phyloP scores from a whole-genome alignment of 2,797 vertebrate species.

The Brotula barbata region DNA sequence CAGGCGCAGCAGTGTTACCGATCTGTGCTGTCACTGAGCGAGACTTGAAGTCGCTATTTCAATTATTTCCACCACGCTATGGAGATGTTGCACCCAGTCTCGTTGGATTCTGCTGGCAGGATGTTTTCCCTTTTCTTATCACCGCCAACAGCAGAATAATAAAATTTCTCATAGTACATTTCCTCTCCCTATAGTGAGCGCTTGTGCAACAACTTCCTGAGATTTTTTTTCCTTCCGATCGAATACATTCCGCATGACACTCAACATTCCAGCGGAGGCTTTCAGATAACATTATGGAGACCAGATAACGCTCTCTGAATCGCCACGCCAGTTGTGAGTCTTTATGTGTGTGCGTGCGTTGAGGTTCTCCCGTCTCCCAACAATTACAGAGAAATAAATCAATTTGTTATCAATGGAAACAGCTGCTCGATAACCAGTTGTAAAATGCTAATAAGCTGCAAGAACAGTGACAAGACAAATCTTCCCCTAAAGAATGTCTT shows the following conservation, averaged over 20 bases:
- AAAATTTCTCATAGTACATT: conserved; percentile 57
- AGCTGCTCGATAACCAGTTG: conserved; percentile 58
- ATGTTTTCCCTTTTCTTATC: conserved; percentile 62
- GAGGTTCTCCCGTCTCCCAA: conserved; percentile 35
- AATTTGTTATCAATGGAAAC: conserved; percentile 67
- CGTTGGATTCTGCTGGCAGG: conserved; percentile 50
- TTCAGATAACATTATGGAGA: conserved; percentile 37
- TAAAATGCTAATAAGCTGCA: conserved; percentile 60
- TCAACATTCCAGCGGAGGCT: conserved; percentile 23
- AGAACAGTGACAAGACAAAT: conserved; percentile 64
- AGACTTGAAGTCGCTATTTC: conserved; percentile 33
- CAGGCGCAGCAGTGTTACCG: conserved; percentile 3
- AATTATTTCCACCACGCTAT: conserved; percentile 48
- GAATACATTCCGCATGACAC: conserved; percentile 33
- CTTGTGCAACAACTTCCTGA: conserved; percentile 41
- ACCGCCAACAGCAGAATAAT: conserved; percentile 54
- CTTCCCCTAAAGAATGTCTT: conserved; percentile 41
- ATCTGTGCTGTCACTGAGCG: conserved; percentile 5
- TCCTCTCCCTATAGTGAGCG: conserved; percentile 43
- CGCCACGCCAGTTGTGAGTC: conserved; percentile 22
- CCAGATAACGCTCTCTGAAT: conserved; percentile 37
- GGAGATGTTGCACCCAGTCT: conserved; percentile 43
- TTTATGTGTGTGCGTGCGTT: conserved; percentile 16
- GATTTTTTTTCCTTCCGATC: conserved; percentile 52
- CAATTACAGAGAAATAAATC: conserved; percentile 61